phyloP scores from a whole-genome alignment of 2,888 invertebrate species.

The Rhyacophila evoluta region DNA sequence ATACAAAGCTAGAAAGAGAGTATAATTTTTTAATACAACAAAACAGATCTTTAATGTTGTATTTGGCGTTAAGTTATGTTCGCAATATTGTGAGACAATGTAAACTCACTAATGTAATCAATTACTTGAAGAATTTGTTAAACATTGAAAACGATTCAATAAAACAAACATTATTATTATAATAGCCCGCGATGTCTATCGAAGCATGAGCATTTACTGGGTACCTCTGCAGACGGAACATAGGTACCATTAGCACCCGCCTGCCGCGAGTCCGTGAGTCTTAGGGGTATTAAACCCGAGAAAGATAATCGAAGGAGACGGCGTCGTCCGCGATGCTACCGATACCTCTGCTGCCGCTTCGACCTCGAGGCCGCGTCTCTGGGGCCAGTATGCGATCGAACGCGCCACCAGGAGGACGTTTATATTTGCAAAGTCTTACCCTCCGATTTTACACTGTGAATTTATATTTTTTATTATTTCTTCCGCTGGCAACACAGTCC shows the following conservation, averaged over 20 bases:
- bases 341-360: background rate
- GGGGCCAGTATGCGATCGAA: conserved; percentile 6
- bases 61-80: too few species aligned
- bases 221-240: background rate
- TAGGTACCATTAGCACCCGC: background rate
- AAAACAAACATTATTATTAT: background rate
- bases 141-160: too few species aligned
- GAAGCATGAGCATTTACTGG: conserved; percentile 5
- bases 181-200: background rate
- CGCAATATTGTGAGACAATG: too few species aligned
- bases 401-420: background rate
- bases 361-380: background rate
- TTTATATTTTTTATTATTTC: background rate
- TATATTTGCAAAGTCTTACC: background rate
- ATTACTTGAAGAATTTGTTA: too few species aligned
- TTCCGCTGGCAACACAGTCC: background rate
- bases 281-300: conserved; percentile 26
- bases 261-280: background rate
- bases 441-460: background rate
- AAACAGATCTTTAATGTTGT: too few species aligned
- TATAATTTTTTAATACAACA: too few species aligned
- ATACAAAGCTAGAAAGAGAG: too few species aligned
- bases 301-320: conserved; percentile 25
- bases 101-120: too few species aligned
- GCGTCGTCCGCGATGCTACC: background rate